Percentiles rank a stretch among this genome's conserved stretches.
Conservation (phyloP, 1,140 invertebrate species). For the Microplitis demolitor region DNA sequence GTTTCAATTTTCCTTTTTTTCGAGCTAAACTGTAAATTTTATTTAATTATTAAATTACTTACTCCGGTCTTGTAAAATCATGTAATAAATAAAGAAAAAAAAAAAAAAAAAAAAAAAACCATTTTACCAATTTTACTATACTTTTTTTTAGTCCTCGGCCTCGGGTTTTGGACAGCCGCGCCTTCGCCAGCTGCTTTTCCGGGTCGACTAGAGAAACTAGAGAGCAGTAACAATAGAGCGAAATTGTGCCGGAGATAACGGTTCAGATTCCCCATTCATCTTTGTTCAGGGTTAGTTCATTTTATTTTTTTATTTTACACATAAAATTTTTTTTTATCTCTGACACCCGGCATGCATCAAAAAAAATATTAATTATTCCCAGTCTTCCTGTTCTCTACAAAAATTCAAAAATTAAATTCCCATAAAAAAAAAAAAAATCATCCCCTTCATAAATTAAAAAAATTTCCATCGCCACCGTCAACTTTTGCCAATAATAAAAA, state of each 20-base stretch:
- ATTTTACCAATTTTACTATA: neutral
- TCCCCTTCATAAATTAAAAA: too few species aligned
- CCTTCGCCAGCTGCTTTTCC: conserved; percentile 17
- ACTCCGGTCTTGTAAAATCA: too few species aligned
- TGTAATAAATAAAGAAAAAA: neutral
- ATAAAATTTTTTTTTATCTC: too few species aligned
- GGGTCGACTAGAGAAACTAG: neutral
- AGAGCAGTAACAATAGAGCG: conserved; percentile 2
- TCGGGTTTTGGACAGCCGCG: neutral
- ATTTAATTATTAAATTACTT: too few species aligned
- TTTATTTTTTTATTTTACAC: neutral
- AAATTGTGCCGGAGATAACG: conserved; percentile 1
- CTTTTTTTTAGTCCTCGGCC: neutral
- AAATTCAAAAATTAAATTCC: too few species aligned
- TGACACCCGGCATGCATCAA: neutral
- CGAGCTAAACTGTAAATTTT: too few species aligned
- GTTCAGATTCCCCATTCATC: conserved; percentile 4
- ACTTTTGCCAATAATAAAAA: too few species aligned
- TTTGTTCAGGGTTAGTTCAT: neutral
- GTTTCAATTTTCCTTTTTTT: too few species aligned
- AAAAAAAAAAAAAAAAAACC: neutral
- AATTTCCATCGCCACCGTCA: too few species aligned
- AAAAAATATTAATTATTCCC: too few species aligned
- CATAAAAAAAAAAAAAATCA: too few species aligned
- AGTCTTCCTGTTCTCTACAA: too few species aligned